A percentile compares a stretch with the other conserved stretches of the same genome.
These are phyloP conservation scores for Gorilla gorilla DNA, from an alignment of 2,113 vertebrate species.

Conservation along the genomic window DNA sequence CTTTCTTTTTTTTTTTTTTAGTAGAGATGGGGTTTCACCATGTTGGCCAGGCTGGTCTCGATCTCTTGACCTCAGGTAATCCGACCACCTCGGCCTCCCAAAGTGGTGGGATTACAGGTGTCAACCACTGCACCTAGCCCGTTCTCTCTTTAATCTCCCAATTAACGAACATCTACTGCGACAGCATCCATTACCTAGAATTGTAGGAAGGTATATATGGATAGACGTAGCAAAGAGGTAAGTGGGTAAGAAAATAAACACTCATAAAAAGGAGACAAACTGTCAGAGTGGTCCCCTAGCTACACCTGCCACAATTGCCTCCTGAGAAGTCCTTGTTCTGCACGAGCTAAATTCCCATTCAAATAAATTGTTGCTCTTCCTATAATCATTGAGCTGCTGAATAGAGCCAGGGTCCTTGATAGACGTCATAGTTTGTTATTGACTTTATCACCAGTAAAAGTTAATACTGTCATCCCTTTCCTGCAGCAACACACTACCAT, in stretches of 20 bases:
- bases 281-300: not conserved
- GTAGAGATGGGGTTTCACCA: too few species aligned
- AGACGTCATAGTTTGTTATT: not conserved
- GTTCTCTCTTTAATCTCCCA: not conserved
- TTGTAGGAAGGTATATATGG: not conserved
- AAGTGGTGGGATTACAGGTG: too few species aligned
- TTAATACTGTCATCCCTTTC: not conserved
- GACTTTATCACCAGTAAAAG: conserved; percentile 47
- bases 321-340: not conserved
- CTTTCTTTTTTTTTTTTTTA: too few species aligned
- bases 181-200: not conserved
- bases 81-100: too few species aligned
- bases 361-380: not conserved
- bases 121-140: too few species aligned
- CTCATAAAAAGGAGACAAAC: not conserved
- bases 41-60: too few species aligned
- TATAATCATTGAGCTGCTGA: not conserved
- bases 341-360: not conserved
- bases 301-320: not conserved
- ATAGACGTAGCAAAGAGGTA: not conserved
- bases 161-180: not conserved
- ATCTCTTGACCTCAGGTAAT: too few species aligned
- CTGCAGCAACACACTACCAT: not conserved
- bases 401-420: not conserved
- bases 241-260: not conserved